Conservation (phyloP, 2,888 invertebrate genomes). For the Tachystola acroxantha region DNA sequence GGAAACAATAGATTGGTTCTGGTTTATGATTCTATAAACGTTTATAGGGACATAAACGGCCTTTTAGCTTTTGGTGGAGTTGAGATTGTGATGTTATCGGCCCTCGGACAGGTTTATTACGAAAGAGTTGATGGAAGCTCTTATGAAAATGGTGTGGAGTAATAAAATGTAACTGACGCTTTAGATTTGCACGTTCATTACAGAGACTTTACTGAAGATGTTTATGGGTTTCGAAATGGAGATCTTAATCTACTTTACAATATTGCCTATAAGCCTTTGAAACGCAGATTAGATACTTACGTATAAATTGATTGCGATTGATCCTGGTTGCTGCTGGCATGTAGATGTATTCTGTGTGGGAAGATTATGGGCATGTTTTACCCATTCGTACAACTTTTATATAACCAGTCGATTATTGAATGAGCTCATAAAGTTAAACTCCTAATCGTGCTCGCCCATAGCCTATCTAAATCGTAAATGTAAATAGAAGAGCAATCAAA, state of each 20-base stretch:
- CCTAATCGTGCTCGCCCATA: slow-evolving; percentile 53
- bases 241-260: not conserved
- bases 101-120: slow-evolving; percentile 60
- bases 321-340: not conserved
- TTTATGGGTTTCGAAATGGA: slow-evolving; percentile 10
- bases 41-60: slow-evolving; percentile 72
- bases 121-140: slow-evolving; percentile 48
- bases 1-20: slow-evolving; percentile 71
- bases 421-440: slow-evolving; percentile 25
- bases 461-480: slow-evolving; percentile 50
- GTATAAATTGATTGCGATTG: not conserved
- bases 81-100: slow-evolving; percentile 67
- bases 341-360: slow-evolving; percentile 7
- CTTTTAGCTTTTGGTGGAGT: slow-evolving; percentile 65
- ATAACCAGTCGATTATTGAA: slow-evolving; percentile 13
- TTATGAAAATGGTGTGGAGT: slow-evolving; percentile 35
- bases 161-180: slow-evolving; percentile 27
- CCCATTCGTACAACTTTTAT: slow-evolving; percentile 6
- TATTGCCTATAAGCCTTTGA: too few relatives aligned
- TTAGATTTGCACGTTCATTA: slow-evolving; percentile 21
- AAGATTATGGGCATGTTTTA: slow-evolving; percentile 8
- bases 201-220: too few relatives aligned
- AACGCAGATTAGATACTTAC: too few relatives aligned
- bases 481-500: slow-evolving; percentile 36
- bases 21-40: slow-evolving; percentile 76